phyloP scores from a whole-genome alignment of 2,113 vertebrate genomes.

The Hyaena hyaena region DNA sequence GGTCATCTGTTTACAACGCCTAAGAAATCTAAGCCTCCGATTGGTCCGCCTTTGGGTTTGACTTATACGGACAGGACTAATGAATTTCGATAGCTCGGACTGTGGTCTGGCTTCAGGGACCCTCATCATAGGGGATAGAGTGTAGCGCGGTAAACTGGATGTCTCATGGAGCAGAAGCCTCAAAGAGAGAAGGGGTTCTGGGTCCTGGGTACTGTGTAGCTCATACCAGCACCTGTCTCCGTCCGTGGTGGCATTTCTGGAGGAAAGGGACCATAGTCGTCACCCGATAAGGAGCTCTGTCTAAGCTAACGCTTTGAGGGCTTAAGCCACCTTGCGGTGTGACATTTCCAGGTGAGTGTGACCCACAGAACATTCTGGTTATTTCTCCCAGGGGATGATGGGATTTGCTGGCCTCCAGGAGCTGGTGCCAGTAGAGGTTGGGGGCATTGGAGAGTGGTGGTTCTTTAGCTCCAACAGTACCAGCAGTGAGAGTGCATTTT shows the following conservation, averaged over 20 bases:
- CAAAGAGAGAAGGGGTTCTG: not conserved
- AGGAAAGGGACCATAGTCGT: not conserved
- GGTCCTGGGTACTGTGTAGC: not conserved
- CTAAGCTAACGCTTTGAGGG: not conserved
- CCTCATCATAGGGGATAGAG: not conserved
- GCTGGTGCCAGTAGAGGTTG: not conserved
- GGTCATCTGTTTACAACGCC: not conserved
- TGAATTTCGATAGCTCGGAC: not conserved
- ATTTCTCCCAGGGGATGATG: not conserved
- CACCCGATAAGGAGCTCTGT: not conserved
- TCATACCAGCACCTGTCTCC: not conserved
- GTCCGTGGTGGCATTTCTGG: not conserved
- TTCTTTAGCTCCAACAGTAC: not conserved
- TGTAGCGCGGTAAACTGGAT: not conserved
- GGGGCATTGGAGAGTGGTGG: not conserved
- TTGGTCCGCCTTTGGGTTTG: not conserved
- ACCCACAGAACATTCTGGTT: not conserved
- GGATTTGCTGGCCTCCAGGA: not conserved
- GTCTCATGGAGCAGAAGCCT: not conserved
- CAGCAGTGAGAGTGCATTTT: not conserved
- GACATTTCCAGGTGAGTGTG: not conserved
- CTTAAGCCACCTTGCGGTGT: not conserved
- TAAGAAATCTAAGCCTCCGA: not conserved
- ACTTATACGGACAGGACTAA: not conserved
- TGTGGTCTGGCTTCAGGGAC: not conserved